Percentiles rank a stretch among this genome's conserved stretches.
Conservation (phyloP, 2,113 vertebrate genomes). For the Dipodomys merriami region DNA sequence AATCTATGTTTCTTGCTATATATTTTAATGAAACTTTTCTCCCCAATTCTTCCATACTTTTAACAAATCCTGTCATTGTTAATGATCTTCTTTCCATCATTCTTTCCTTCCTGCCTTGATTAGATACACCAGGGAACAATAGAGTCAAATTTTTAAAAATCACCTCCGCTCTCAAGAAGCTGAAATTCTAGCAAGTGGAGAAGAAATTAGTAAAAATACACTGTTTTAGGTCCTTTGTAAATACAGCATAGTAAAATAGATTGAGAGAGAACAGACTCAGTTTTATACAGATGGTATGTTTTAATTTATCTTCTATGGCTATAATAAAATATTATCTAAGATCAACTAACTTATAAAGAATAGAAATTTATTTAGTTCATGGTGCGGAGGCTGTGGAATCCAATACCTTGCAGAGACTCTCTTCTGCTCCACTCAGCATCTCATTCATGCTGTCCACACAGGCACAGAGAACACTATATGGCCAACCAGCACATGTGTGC, state of each 20-base stretch:
- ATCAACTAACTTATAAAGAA: background rate
- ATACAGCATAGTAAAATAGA: background rate
- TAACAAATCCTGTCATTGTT: constrained; percentile 12
- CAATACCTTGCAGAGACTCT: background rate
- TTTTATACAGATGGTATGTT: background rate
- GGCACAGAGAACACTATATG: too few relatives aligned
- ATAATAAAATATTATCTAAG: background rate
- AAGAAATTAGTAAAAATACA: constrained; percentile 1
- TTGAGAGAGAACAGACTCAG: background rate
- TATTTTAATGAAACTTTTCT: background rate
- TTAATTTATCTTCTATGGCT: background rate
- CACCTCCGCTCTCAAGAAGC: background rate
- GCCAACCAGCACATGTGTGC: too few relatives aligned
- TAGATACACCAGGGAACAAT: background rate
- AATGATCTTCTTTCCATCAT: background rate
- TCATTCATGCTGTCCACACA: too few relatives aligned
- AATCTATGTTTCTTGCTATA: background rate
- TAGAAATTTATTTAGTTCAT: background rate
- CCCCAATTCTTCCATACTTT: too few relatives aligned
- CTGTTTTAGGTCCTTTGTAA: background rate
- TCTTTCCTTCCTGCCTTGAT: background rate
- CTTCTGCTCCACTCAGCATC: background rate
- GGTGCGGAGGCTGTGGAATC: background rate
- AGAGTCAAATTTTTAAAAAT: background rate
- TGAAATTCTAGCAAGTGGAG: background rate